Conservation (phyloP, 2,888 invertebrate species). For the Melangyna quadrimaculata region DNA sequence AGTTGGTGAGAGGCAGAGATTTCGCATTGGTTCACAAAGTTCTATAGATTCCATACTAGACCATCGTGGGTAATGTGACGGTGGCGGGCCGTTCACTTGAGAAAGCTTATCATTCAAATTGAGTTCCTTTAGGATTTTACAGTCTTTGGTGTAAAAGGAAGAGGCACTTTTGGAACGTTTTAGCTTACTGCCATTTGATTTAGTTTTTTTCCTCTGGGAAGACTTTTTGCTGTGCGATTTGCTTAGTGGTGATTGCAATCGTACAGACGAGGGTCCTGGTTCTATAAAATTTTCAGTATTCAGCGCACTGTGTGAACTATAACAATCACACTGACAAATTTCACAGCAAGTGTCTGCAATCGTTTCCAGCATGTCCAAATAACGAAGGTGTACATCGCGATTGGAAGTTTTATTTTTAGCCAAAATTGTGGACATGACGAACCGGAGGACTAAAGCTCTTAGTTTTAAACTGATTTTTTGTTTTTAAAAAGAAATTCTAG, state of each 20-base stretch:
- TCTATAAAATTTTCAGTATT: conserved; percentile 3
- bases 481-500: background rate
- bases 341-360: conserved; percentile 78
- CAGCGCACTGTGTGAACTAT: conserved; percentile 77
- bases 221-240: conserved; percentile 45
- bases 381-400: conserved; percentile 75
- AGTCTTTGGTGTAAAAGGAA: conserved; percentile 75
- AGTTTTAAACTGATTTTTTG: background rate
- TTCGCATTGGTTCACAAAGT: conserved; percentile 79
- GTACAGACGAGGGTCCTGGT: conserved; percentile 40
- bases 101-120: conserved; percentile 39
- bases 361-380: conserved; percentile 75
- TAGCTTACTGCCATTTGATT: conserved; percentile 27
- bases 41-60: conserved; percentile 67
- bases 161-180: conserved; percentile 77
- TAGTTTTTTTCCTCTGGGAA: conserved; percentile 37
- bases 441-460: background rate
- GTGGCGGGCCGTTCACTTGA: conserved; percentile 28
- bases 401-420: conserved; percentile 34
- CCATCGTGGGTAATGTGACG: conserved; percentile 48
- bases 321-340: conserved; percentile 79
- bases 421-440: conserved; percentile 20
- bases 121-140: conserved; percentile 76
- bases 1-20: conserved; percentile 78
- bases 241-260: conserved; percentile 29